Evolutionary conservation across 2,888 invertebrate genomes (phyloP), one percentile per base, ranked within the genome.

Genomic region (Pycnomerus fuliginosus): DNA sequence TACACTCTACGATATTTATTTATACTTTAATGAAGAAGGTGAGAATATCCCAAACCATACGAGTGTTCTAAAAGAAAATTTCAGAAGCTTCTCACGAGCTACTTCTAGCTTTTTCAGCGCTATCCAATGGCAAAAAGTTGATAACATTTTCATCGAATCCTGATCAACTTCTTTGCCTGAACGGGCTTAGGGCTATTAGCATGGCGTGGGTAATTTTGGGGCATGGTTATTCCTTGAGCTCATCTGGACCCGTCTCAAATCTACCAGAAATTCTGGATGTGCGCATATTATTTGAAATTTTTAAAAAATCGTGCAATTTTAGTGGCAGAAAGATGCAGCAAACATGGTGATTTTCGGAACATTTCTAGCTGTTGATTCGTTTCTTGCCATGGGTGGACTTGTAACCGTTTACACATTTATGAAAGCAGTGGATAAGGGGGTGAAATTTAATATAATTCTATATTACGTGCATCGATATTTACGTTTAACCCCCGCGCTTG

Each of bases 321-420:
- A 75, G 75, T 72, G 69, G 68, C 11, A 67, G 7, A 5, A 22
- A 5, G 31, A 39, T 12, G 16, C 33, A 1, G 33, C 29, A 14
- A 47, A 43, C 10, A 49, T 45, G 25, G 50, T 48, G 27, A 16
- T 50, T 24, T 55, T 72, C 65, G 47, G 76, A 64, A 78, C 69
- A 55, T 44, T 77, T 0, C 67, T 79, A 2, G 75, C 78, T 1
- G 82, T 83, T 1, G 82, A 83, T 41, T 78, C 81, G 0, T 83
- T 83, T 65, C 79, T 82, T 57, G 67, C 78, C 20, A 64, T 82
- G 53, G 79, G 80, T 51, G 82, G 82, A 1, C 62, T 82, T 28
- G 63, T 83, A 1, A 75, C 74, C 42, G 72, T 78, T 1, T 76
- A 75, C 41, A 30, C 65, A 1, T 61, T 69, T 29, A 30, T 70